These are phyloP conservation scores for Synanceia verrucosa DNA, from an alignment of 2,797 vertebrate genomes.

Conservation along the genomic window DNA sequence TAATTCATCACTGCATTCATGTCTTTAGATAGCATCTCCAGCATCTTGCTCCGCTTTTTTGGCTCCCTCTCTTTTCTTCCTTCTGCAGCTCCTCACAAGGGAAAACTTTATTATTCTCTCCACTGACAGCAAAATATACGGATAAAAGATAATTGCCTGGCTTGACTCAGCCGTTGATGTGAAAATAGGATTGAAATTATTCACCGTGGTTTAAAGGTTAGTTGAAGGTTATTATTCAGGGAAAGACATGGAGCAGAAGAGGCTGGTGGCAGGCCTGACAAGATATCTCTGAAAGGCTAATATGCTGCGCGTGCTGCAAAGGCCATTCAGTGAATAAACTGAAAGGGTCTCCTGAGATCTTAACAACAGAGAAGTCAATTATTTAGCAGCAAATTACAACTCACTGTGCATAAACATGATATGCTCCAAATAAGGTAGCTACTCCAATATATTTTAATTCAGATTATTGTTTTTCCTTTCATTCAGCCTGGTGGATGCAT, in stretches of 20 bases:
- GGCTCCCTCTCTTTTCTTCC: slow-evolving; percentile 57
- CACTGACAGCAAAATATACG: slow-evolving; percentile 92
- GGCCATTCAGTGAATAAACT: slow-evolving; percentile 84
- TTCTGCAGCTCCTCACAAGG: slow-evolving; percentile 84
- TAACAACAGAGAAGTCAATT: slow-evolving; percentile 90
- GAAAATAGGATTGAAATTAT: slow-evolving; percentile 98
- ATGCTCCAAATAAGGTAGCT: slow-evolving; percentile 75
- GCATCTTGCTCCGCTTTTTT: slow-evolving; percentile 64
- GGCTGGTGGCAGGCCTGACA: slow-evolving; percentile 83
- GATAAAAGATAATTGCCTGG: slow-evolving; percentile 98
- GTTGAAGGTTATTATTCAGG: slow-evolving; percentile 95
- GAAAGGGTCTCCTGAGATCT: slow-evolving; percentile 87
- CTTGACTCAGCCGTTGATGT: slow-evolving; percentile 97
- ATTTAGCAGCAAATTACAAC: slow-evolving; percentile 90
- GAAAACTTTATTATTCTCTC: slow-evolving; percentile 94
- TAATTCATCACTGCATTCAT: slow-evolving; percentile 94
- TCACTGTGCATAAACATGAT: slow-evolving; percentile 74
- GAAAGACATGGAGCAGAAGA: slow-evolving; percentile 70
- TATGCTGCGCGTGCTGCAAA: slow-evolving; percentile 86
- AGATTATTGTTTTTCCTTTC: slow-evolving; percentile 66
- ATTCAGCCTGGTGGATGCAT: slow-evolving; percentile 60
- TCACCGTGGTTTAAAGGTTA: slow-evolving; percentile 96
- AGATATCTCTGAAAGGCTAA: slow-evolving; percentile 89
- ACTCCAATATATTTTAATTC: slow-evolving; percentile 55
- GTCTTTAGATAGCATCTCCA: slow-evolving; percentile 90